A percentile compares a stretch with the other conserved stretches of the same genome.
Evolutionary conservation across 64 coral and sea anemone genomes (phyloP).

Genomic region (Montipora capricornis): DNA sequence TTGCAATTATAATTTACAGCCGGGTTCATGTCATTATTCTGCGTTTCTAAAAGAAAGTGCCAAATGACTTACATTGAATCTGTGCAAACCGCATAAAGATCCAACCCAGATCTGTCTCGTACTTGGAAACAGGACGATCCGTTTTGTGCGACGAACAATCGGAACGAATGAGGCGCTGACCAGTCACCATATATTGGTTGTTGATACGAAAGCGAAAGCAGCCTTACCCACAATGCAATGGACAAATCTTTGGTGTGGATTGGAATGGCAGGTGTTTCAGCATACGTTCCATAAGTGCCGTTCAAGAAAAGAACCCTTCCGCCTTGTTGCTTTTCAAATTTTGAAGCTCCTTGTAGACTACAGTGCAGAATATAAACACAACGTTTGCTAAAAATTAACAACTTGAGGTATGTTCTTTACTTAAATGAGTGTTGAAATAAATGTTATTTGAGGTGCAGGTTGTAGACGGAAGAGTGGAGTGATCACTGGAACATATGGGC

Average conservation of each 20-base stretch:
- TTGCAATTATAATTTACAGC: too few species aligned
- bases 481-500: too few species aligned
- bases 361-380: not conserved
- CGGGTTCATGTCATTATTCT: too few species aligned
- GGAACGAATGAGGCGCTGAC: not conserved
- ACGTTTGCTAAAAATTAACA: too few species aligned
- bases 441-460: too few species aligned
- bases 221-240: not conserved
- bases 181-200: conserved; percentile 14
- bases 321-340: not conserved
- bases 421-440: too few species aligned
- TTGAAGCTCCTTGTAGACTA: not conserved
- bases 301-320: not conserved
- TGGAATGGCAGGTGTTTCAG: not conserved
- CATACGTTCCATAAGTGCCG: not conserved
- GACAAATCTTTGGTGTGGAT: not conserved
- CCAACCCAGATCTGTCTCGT: not conserved
- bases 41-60: too few species aligned
- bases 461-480: too few species aligned
- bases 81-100: not conserved
- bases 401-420: too few species aligned
- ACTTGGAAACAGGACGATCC: not conserved
- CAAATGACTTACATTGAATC: not conserved
- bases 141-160: not conserved
- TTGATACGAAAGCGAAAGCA: too few species aligned